Evolutionary conservation across 1,140 invertebrate genomes (phyloP).

Genomic region (Apis dorsata): DNA sequence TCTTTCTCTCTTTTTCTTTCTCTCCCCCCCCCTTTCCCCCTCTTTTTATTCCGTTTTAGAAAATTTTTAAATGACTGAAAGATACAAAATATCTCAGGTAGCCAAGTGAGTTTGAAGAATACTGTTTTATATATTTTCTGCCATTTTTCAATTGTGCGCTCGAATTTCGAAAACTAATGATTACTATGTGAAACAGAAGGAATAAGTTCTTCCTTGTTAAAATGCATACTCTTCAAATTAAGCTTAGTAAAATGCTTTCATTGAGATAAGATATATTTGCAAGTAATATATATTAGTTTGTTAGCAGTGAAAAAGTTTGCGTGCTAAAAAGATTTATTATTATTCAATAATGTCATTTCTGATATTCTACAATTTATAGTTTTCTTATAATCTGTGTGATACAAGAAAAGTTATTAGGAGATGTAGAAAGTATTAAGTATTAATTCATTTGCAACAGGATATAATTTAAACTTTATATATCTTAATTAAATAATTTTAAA

Average conservation of each 20-base stretch:
- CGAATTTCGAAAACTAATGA: neutral
- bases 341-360: neutral
- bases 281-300: slow-evolving; percentile 3
- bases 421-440: neutral
- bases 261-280: neutral
- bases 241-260: slow-evolving; percentile 12
- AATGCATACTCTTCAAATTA: slow-evolving; percentile 4
- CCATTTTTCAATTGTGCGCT: slow-evolving; percentile 28
- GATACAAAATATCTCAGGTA: slow-evolving; percentile 65
- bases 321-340: neutral
- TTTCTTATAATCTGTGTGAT: neutral
- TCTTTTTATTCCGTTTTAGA: slow-evolving; percentile 13
- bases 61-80: slow-evolving; percentile 62
- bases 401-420: neutral
- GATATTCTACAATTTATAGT: neutral
- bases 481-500: neutral
- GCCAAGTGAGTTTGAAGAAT: slow-evolving; percentile 52
- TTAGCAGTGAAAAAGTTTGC: slow-evolving; percentile 1
- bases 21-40: slow-evolving; percentile 10
- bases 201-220: slow-evolving; percentile 11
- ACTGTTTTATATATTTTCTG: slow-evolving; percentile 39
- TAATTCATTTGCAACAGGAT: slow-evolving; percentile 6
- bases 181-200: neutral
- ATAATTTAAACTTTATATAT: neutral
- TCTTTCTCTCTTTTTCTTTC: slow-evolving; percentile 9